phyloP scores from a whole-genome alignment of 2,888 invertebrate genomes.

The Pandemis corylana region DNA sequence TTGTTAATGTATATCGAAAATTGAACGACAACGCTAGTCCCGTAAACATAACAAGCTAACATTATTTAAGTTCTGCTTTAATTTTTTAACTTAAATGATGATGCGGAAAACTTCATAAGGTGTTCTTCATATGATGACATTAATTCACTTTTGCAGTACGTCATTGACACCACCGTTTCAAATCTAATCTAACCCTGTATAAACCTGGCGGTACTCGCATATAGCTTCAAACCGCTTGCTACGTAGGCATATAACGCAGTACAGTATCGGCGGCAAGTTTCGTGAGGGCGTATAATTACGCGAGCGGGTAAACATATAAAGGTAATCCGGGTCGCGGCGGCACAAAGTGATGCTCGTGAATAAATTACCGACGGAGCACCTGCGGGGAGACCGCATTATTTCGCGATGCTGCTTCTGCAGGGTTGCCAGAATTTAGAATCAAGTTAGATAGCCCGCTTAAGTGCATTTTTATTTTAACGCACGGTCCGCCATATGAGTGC shows the following conservation, averaged over 20 bases:
- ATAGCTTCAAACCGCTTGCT: background rate
- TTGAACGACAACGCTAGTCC: too few relatives aligned
- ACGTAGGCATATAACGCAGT: background rate
- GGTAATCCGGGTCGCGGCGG: slow-evolving; percentile 83
- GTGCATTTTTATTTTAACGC: too few relatives aligned
- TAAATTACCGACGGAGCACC: slow-evolving; percentile 78
- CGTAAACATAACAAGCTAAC: too few relatives aligned
- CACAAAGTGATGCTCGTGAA: slow-evolving; percentile 83
- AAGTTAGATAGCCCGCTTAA: slow-evolving; percentile 1
- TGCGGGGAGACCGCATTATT: slow-evolving; percentile 73
- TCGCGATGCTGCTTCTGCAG: slow-evolving; percentile 50
- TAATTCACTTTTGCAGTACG: background rate
- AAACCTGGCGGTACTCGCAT: background rate
- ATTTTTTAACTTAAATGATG: too few relatives aligned
- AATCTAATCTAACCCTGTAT: background rate
- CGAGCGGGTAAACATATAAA: slow-evolving; percentile 83
- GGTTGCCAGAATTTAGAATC: slow-evolving; percentile 49
- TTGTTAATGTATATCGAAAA: too few relatives aligned
- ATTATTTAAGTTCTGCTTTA: too few relatives aligned
- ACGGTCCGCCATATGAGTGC: too few relatives aligned
- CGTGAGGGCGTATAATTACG: slow-evolving; percentile 83
- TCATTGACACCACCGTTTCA: background rate
- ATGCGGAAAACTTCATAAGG: too few relatives aligned
- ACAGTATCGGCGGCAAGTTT: slow-evolving; percentile 65
- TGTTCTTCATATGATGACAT: too few relatives aligned